phyloP scores from a whole-genome alignment of 2,797 vertebrate species.

The Anguilla pacifica region DNA sequence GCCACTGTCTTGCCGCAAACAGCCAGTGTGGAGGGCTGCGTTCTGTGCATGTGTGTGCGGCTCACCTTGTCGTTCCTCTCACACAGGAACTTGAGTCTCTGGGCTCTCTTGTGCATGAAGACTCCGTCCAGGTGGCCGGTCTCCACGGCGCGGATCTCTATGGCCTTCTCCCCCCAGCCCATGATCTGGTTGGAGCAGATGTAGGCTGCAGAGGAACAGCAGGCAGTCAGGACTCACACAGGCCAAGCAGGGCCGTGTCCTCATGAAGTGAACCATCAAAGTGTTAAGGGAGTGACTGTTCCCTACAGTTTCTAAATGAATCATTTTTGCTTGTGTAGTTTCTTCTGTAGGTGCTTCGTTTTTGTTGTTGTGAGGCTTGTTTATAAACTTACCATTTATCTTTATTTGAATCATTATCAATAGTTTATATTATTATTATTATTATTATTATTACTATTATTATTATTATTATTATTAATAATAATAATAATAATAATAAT shows the following conservation, averaged over 20 bases:
- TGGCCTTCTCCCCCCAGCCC: constrained; percentile 95
- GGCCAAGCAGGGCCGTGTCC: neutral
- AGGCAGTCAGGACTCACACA: neutral
- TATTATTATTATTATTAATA: neutral
- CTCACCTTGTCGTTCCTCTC: constrained; percentile 89
- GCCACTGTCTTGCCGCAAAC: neutral
- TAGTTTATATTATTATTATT: neutral
- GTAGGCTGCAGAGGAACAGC: constrained; percentile 70
- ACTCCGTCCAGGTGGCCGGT: constrained; percentile 89
- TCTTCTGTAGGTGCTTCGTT: neutral
- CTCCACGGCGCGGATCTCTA: constrained; percentile 92
- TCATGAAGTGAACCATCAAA: neutral
- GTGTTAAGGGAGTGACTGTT: neutral
- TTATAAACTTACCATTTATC: neutral
- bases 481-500: neutral
- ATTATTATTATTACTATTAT: too few species aligned
- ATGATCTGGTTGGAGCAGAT: constrained; percentile 96
- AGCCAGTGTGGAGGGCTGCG: neutral
- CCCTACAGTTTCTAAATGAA: too few species aligned
- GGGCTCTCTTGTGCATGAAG: constrained; percentile 93
- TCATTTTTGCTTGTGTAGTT: neutral
- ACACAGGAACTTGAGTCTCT: constrained; percentile 90
- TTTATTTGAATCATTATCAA: neutral
- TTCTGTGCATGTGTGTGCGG: neutral
- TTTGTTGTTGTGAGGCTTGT: neutral